Evolutionary conservation across 1,140 invertebrate species (phyloP).

Genomic region (Heliconius melpomene): DNA sequence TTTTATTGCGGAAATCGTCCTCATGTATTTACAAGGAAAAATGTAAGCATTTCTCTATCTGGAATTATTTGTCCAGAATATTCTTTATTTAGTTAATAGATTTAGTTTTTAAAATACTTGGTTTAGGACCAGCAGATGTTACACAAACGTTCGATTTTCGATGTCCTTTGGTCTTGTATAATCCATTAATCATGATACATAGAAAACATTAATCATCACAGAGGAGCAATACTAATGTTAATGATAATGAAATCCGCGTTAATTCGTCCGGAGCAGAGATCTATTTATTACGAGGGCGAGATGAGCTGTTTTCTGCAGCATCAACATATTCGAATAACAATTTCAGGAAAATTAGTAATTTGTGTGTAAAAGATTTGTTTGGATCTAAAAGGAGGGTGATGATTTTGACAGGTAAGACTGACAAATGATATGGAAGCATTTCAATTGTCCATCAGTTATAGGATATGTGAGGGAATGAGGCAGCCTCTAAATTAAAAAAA

Average conservation of each 20-base stretch:
- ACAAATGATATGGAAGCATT: too few species aligned
- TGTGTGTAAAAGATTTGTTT: neutral
- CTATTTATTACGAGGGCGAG: slow-evolving; percentile 56
- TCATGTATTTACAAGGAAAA: too few species aligned
- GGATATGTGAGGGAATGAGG: too few species aligned
- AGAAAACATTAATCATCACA: slow-evolving; percentile 42
- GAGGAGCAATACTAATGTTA: slow-evolving; percentile 45
- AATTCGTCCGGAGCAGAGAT: slow-evolving; percentile 51
- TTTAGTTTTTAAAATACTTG: neutral
- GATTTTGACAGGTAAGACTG: too few species aligned
- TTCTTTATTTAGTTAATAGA: too few species aligned
- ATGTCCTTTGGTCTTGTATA: slow-evolving; percentile 10
- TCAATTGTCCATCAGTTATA: too few species aligned
- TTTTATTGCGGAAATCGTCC: too few species aligned
- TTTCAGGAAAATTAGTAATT: neutral
- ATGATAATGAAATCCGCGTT: slow-evolving; percentile 49
- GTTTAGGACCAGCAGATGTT: too few species aligned
- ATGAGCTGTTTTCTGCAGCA: slow-evolving; percentile 50
- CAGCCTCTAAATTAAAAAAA: too few species aligned
- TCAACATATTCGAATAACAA: slow-evolving; percentile 59
- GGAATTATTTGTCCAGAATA: too few species aligned
- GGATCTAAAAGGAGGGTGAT: too few species aligned
- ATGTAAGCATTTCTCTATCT: too few species aligned
- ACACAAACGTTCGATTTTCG: neutral
- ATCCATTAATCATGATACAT: slow-evolving; percentile 17